Evolutionary conservation across 2,797 vertebrate genomes (phyloP).

Genomic region (Liparis tanakae): DNA sequence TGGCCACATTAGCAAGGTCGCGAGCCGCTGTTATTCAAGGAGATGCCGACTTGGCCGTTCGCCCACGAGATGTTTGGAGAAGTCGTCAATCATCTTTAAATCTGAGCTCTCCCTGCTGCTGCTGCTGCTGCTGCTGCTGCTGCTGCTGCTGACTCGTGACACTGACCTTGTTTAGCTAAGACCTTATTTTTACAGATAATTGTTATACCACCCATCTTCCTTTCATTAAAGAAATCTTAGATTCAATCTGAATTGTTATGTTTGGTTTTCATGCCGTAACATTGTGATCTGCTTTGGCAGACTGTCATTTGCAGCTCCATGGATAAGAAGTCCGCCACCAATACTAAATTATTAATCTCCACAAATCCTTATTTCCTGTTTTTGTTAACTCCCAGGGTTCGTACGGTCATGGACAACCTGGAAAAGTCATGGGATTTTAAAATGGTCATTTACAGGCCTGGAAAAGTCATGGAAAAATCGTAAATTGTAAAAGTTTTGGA

Average conservation of each 20-base stretch:
- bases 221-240: background rate
- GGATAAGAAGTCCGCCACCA: background rate
- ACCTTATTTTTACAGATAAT: background rate
- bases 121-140: slow-evolving; percentile 1
- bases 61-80: slow-evolving; percentile 47
- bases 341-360: background rate
- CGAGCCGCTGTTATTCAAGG: slow-evolving; percentile 43
- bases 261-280: background rate
- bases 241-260: background rate
- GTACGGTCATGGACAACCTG: too few relatives aligned
- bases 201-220: background rate
- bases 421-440: too few relatives aligned
- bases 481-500: too few relatives aligned
- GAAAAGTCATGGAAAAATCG: too few relatives aligned
- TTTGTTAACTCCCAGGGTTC: background rate
- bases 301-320: background rate
- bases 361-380: background rate
- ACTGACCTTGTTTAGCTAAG: background rate
- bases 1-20: slow-evolving; percentile 50
- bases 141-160: slow-evolving; percentile 6
- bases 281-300: background rate
- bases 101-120: slow-evolving; percentile 4
- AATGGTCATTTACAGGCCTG: too few relatives aligned
- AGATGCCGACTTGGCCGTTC: slow-evolving; percentile 36
- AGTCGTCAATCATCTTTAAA: slow-evolving; percentile 54